phyloP scores from a whole-genome alignment of 92 coral and sea anemone species.

The Bergia sp. region DNA sequence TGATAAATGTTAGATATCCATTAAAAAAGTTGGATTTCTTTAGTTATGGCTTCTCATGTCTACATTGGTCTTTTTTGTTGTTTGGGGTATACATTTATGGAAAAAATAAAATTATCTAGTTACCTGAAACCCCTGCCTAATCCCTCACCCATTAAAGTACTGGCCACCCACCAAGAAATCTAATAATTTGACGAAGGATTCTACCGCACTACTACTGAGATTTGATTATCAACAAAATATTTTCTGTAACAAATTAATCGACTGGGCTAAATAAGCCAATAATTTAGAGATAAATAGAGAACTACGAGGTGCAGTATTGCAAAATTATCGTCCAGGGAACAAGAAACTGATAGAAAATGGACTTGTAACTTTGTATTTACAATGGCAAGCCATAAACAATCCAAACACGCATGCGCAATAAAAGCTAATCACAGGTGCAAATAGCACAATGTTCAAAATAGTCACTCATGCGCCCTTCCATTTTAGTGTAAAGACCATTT shows the following conservation, averaged over 20 bases:
- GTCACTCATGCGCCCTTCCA: not conserved
- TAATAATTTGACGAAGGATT: not conserved
- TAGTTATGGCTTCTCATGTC: not conserved
- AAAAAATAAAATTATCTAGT: not conserved
- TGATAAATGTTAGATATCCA: not conserved
- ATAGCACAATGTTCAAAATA: not conserved
- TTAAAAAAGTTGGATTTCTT: not conserved
- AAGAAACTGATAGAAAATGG: not conserved
- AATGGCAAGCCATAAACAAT: not conserved
- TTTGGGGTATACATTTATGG: not conserved
- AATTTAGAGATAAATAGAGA: not conserved
- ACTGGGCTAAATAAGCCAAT: not conserved
- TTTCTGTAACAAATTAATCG: not conserved
- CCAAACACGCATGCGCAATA: conserved; percentile 10
- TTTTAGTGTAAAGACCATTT: not conserved
- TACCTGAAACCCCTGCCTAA: not conserved
- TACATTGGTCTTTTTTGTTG: not conserved
- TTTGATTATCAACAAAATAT: not conserved
- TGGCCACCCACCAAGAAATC: not conserved
- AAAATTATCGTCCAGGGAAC: not conserved
- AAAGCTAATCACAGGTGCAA: conserved; percentile 39
- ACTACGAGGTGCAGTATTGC: not conserved
- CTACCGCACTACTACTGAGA: not conserved
- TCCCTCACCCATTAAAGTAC: not conserved
- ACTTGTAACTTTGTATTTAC: not conserved